These are phyloP conservation scores for Aptenodytes patagonicus DNA, from an alignment of 2,113 vertebrate species.

Conservation along the genomic window DNA sequence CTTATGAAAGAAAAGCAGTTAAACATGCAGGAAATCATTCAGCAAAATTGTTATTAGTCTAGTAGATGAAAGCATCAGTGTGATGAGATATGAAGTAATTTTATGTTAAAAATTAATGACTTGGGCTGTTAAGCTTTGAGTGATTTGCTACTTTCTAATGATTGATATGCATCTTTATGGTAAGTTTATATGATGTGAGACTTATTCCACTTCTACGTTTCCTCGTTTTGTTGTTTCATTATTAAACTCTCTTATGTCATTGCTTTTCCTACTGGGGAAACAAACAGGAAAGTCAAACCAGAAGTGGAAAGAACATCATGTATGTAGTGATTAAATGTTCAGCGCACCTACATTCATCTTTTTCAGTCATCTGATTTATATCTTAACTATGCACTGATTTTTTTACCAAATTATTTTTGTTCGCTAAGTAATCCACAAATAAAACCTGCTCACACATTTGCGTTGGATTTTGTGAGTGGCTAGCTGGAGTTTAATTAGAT, in stretches of 20 bases:
- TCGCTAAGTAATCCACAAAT: neutral
- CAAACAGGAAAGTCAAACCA: neutral
- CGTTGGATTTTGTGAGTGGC: neutral
- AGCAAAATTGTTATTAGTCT: neutral
- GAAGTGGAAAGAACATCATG: neutral
- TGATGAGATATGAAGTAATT: neutral
- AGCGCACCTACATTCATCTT: neutral
- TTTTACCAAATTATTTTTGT: neutral
- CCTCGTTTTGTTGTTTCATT: neutral
- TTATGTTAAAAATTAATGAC: slow-evolving; percentile 2
- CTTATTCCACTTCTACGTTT: neutral
- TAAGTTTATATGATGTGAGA: neutral
- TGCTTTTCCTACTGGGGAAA: neutral
- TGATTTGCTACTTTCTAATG: neutral
- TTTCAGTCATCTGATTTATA: neutral
- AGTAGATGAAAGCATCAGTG: neutral
- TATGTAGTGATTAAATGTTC: neutral
- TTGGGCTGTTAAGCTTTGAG: neutral
- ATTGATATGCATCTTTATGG: neutral
- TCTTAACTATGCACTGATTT: neutral
- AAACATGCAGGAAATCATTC: neutral
- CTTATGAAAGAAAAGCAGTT: neutral
- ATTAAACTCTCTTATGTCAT: neutral
- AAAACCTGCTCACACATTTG: neutral
- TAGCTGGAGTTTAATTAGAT: neutral